Base-by-base conservation (phyloP, 2,797 vertebrate species). In the Oreortyx pictus region DNA sequence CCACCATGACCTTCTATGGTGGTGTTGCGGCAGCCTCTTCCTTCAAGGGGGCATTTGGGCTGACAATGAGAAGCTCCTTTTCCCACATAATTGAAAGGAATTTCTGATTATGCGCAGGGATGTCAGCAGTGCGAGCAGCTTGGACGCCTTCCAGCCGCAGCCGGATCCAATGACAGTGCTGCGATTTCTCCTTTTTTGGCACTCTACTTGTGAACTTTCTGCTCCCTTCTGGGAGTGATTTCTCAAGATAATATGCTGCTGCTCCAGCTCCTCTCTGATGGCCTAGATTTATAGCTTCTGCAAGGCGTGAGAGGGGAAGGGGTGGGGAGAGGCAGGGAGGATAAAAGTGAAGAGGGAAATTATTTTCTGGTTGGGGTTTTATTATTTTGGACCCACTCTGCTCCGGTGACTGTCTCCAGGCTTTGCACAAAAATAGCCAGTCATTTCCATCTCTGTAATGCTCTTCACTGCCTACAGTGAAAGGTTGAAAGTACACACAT, bases 11-110 rank as follows among this genome's bases (percentile, higher is more conserved):
- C 96, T 96, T 97, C 96, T 96, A 96, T 27, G 66, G 96, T 74
- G 95, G 81, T 92, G 93, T 93, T 60, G 83, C 93, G 94, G 97
- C 85, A 92, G 96, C 93, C 80, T 84, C 14, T 85, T 97, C 94
- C 97, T 97, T 97, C 96, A 96, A 4, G 1, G 95, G 96, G 96
- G 92, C 96, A 96, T 94, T 93, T 91, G 93, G 96, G 86, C 94
- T 98, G 97, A 97, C 97, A 98, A 95, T 96, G 93, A 2, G 78
- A 88, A 96, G 96, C 96, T 97, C 89, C 93, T 97, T 97, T 97
- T 94, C 97, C 97, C 97, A 97, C 95, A 96, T 97, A 97, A 97
- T 96, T 97, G 97, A 98, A 97, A 98, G 96, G 97, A 97, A 97
- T 97, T 97, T 98, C 97, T 97, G 97, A 98, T 98, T 97, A 97